A percentile compares a stretch with the other conserved stretches of the same genome.
These are phyloP conservation scores for Orycteropus afer DNA, from an alignment of 2,113 vertebrate genomes.

Conservation along the genomic window DNA sequence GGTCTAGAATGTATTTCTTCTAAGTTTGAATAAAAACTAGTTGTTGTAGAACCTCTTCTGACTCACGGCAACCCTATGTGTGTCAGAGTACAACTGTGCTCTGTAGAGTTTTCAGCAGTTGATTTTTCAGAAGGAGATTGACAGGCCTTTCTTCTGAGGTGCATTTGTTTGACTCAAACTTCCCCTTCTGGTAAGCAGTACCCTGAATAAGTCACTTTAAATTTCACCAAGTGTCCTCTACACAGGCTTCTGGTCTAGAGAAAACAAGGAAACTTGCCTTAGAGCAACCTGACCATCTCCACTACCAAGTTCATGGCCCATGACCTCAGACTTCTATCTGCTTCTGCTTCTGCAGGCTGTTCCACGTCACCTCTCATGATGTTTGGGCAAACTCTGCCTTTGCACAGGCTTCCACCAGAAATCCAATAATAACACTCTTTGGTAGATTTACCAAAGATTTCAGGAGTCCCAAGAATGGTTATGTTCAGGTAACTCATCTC, in stretches of 20 bases:
- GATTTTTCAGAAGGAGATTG: not conserved
- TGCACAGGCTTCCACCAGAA: not conserved
- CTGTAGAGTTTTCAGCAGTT: not conserved
- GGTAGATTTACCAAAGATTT: not conserved
- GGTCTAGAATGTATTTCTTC: not conserved
- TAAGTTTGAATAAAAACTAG: not conserved
- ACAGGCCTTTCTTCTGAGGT: not conserved
- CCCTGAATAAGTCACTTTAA: not conserved
- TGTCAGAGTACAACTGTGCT: not conserved
- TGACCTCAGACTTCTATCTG: not conserved
- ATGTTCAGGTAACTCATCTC: not conserved
- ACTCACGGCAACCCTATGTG: not conserved
- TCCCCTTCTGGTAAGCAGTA: not conserved
- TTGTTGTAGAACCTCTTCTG: not conserved
- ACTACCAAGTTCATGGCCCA: not conserved
- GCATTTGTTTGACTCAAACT: not conserved
- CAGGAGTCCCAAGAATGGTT: not conserved
- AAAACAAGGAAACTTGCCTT: not conserved
- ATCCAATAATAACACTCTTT: not conserved
- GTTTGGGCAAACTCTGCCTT: fast-evolving
- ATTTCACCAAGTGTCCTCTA: not conserved
- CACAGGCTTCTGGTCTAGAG: not conserved
- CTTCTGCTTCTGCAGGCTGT: not conserved
- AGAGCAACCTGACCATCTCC: not conserved
- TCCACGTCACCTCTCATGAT: not conserved